Evolutionary conservation across 2,113 vertebrate species (phyloP), one percentile per base, ranked within the genome.

Genomic region (Cyanoliseus patagonus): DNA sequence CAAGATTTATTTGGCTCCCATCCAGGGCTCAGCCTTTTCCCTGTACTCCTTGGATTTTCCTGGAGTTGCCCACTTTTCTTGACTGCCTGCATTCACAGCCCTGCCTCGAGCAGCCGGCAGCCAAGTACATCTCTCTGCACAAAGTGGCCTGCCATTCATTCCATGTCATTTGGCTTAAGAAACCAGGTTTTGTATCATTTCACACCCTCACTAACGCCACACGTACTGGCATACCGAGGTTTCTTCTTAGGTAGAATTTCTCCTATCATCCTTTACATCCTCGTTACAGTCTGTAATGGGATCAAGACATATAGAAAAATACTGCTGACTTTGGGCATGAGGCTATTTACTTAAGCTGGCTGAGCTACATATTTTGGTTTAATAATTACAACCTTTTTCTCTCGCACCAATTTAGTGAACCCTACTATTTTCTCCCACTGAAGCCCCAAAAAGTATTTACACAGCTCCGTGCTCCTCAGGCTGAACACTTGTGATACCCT

Each of bases 291-390:
- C 81, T 33, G 17, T 85, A 49, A 41, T 16, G 70, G 70, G 77
- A 92, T 94, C 88, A 94, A 94, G 88, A 85, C 74, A 35, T 19
- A 81, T 0, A 84, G 61, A 89, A 86, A 72, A 4, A 61, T 42
- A 30, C 44, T 53, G 83, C 89, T 35, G 83, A 41, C 62, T 90
- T 79, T 91, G 95, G 92, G 73, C 86, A 88, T 28, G 66, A 62
- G 64, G 9, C 35, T 95, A 3, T 96, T 93, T 90, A 52, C 87
- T 94, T 78, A 86, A 93, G 61, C 77, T 47, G 72, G 62, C 92
- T 85, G 86, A 91, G 83, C 84, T 88, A 80, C 86, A 89, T 92
- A 93, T 96, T 97, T 95, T 93, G 95, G 94, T 96, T 84, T 89
- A 94, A 92, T 94, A 95, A 96, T 94, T 94, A 49, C 83, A 73